Evolutionary conservation across 2,888 invertebrate genomes (phyloP).

Genomic region (Pinctada fucata): DNA sequence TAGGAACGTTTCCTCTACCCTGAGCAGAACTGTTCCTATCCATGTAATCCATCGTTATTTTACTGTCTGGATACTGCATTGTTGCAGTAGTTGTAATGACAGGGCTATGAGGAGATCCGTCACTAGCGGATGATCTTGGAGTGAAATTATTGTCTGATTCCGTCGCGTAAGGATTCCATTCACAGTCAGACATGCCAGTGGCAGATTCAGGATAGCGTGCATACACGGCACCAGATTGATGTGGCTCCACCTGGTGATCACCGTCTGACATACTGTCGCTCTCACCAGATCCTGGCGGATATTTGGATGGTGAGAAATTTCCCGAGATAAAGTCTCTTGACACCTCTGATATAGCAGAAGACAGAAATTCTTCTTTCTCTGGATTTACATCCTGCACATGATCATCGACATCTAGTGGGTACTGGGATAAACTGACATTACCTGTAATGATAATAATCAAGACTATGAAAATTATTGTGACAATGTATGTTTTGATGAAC

Average conservation of each 20-base stretch:
- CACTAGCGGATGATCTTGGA: slow-evolving; percentile 48
- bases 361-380: slow-evolving; percentile 57
- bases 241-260: slow-evolving; percentile 35
- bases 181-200: slow-evolving; percentile 66
- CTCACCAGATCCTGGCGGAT: slow-evolving; percentile 45
- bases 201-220: slow-evolving; percentile 68
- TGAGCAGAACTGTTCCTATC: neutral
- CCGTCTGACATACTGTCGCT: slow-evolving; percentile 58
- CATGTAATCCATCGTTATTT: neutral
- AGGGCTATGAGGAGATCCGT: neutral
- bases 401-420: slow-evolving; percentile 42
- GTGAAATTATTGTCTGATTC: slow-evolving; percentile 67
- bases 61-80: slow-evolving; percentile 9
- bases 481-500: neutral
- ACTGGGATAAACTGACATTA: slow-evolving; percentile 41
- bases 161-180: slow-evolving; percentile 71
- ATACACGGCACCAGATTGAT: slow-evolving; percentile 47
- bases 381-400: slow-evolving; percentile 50
- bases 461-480: neutral
- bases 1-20: neutral
- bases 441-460: slow-evolving; percentile 18
- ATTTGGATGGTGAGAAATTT: slow-evolving; percentile 51
- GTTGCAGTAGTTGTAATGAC: slow-evolving; percentile 20
- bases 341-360: slow-evolving; percentile 66
- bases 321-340: slow-evolving; percentile 68